phyloP scores from a whole-genome alignment of 2,113 vertebrate genomes.

The Clarias gariepinus region DNA sequence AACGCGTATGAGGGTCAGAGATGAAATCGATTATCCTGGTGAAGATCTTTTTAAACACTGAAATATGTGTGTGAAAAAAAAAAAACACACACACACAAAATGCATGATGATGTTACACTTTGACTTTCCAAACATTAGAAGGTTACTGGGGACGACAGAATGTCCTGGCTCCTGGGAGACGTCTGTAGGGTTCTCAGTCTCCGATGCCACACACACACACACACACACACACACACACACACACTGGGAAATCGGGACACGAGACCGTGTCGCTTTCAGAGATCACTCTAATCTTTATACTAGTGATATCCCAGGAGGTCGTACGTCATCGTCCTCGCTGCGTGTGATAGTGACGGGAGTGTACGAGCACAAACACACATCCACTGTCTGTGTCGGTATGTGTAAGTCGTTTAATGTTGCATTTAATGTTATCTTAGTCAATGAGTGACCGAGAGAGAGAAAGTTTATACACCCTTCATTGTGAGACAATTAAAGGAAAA shows the following conservation, averaged over 20 bases:
- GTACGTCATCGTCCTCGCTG: background rate
- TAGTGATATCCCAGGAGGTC: too few relatives aligned
- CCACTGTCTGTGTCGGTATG: too few relatives aligned
- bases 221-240: too few relatives aligned
- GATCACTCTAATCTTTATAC: background rate
- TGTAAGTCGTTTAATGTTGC: too few relatives aligned
- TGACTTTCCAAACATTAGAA: background rate
- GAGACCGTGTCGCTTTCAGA: background rate
- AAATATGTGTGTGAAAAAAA: background rate
- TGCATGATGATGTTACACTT: background rate
- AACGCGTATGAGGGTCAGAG: background rate
- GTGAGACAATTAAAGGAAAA: too few relatives aligned
- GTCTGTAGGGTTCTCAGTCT: background rate
- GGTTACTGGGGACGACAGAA: background rate
- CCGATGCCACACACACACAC: background rate
- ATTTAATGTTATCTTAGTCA: too few relatives aligned
- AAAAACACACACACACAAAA: background rate
- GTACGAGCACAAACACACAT: background rate
- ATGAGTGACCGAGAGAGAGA: too few relatives aligned
- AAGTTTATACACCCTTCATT: too few relatives aligned
- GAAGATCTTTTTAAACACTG: background rate
- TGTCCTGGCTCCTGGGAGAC: background rate
- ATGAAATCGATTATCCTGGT: background rate
- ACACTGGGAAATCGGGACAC: background rate
- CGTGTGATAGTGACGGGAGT: background rate